Evolutionary conservation across 2,797 vertebrate genomes (phyloP).

Genomic region (Agapornis canus): DNA sequence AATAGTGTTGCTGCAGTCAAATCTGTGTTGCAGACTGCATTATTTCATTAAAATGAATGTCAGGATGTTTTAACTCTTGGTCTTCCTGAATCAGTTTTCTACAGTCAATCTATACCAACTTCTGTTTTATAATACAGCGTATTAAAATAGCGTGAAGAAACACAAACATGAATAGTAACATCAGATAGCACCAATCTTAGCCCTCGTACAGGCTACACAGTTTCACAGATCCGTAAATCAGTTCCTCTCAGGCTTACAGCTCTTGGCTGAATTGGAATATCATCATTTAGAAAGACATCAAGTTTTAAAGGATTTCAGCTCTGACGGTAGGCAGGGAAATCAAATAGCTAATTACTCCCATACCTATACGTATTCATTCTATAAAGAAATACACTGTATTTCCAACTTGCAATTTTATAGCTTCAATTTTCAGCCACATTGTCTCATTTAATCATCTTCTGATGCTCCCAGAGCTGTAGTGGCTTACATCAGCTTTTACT

Average conservation of each 20-base stretch:
- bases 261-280: not conserved
- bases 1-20: conserved; percentile 65
- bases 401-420: not conserved
- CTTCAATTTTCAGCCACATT: not conserved
- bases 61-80: conserved; percentile 41
- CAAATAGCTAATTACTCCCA: not conserved
- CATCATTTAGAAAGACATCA: not conserved
- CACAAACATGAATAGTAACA: not conserved
- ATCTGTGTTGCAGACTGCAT: conserved; percentile 24
- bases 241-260: not conserved
- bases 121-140: not conserved
- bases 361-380: not conserved
- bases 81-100: not conserved
- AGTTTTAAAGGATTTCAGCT: not conserved
- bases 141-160: not conserved
- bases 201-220: not conserved
- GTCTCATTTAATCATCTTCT: not conserved
- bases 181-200: not conserved
- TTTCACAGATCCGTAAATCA: not conserved
- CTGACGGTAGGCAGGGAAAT: not conserved
- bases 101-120: not conserved
- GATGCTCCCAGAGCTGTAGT: not conserved
- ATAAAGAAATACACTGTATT: not conserved
- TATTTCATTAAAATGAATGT: conserved; percentile 54
- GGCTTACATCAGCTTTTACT: not conserved